Conservation (phyloP, 1,140 invertebrate genomes). For the Caenorhabditis remanei region DNA sequence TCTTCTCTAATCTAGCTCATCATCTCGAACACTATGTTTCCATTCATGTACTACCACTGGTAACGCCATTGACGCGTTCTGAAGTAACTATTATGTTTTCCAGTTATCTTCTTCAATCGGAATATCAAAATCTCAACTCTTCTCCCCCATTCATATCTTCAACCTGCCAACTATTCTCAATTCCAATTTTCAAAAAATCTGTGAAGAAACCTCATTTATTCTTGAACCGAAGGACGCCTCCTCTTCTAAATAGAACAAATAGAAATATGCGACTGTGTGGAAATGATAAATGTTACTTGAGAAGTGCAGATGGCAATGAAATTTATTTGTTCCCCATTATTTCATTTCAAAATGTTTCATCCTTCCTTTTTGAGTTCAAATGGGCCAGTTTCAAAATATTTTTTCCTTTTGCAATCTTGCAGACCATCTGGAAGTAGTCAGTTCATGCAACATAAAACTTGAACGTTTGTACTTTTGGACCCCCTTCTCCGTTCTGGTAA, state of each 20-base stretch:
- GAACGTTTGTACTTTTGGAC: background rate
- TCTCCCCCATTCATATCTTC: no score
- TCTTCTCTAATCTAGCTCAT: no score
- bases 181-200: no score
- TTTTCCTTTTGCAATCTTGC: background rate
- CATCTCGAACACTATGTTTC: no score
- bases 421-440: background rate
- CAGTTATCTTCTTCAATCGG: no score
- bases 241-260: background rate
- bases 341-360: background rate
- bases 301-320: conserved; percentile 28
- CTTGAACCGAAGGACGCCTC: background rate
- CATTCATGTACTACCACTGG: no score
- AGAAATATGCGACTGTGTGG: background rate
- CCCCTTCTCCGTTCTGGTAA: no score
- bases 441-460: background rate
- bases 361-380: background rate
- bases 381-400: background rate
- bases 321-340: background rate
- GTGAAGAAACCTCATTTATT: background rate
- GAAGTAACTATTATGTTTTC: no score
- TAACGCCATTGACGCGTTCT: no score
- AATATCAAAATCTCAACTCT: no score
- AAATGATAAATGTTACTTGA: conserved; percentile 14
- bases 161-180: no score